Evolutionary conservation across 2,888 invertebrate genomes (phyloP), one percentile per base, ranked within the genome.

Genomic region (Acronicta psi): DNA sequence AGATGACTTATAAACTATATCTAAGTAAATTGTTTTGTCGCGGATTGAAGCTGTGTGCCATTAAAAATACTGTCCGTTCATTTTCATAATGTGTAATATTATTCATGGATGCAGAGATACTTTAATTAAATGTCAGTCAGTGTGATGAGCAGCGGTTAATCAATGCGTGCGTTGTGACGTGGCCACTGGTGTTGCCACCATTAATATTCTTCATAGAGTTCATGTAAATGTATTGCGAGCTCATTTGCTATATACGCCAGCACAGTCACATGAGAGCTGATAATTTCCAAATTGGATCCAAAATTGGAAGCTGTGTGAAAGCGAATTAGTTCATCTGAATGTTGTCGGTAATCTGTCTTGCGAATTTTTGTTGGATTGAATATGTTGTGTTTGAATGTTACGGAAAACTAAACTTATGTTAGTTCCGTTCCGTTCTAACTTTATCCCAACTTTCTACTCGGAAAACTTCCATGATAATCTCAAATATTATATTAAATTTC

Each of bases 61-160:
- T n/a, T n/a, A 34, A 34, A 45, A 13, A 34, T 34, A n/a, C 6
- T 45, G n/a, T 45, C 2, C 3, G 25, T 42, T 16, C 14, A 45
- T 45, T 45, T 34, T 45, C 31, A 34, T 34, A 45, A 34, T 34
- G 34, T 17, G 31, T 34, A 2, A 45, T 42, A 34, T 34, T 45
- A 34, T 34, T 34, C 45, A 45, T 36, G 31, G 34, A 14, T 45
- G 41, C 38, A 50, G 34, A 69, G 62, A 62, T 51, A 69, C 46
- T 63, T 66, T 69, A 63, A 66, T 69, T 38, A 63, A 51, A 63
- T 41, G 56, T 47, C 51, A 51, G 41, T 43, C 25, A 47, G 37
- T 36, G 42, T 37, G 49, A 50, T 17, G 69, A 54, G 44, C 34
- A 20, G 20, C n/a, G 23, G 40, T 50, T 51, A 41, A 51, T 62